Conservation (phyloP, 2,888 invertebrate genomes). For the Galeopsomyia nigrocyanea region DNA sequence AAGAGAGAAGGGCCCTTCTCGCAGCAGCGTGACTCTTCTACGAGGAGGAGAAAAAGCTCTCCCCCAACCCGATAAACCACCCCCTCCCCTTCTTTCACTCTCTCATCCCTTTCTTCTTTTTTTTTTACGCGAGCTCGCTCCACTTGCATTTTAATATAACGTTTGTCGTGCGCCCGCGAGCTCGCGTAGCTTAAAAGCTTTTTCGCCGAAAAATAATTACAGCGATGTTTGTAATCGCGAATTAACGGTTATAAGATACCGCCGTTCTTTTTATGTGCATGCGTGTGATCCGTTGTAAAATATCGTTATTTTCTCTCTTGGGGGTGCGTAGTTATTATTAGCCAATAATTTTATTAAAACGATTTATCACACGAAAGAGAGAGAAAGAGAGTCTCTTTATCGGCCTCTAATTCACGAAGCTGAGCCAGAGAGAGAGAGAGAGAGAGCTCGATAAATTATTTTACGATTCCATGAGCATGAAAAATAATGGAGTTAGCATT, state of each 20-base stretch:
- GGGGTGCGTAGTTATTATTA: not conserved
- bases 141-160: not conserved
- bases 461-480: conserved; percentile 29
- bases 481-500: conserved; percentile 42
- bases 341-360: not conserved
- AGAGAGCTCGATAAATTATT: conserved; percentile 41
- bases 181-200: not conserved
- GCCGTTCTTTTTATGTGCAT: not conserved
- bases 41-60: conserved; percentile 6
- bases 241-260: not conserved
- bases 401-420: conserved; percentile 17
- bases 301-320: not conserved
- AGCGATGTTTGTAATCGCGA: too few relatives aligned
- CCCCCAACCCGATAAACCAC: conserved; percentile 24
- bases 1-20: not conserved
- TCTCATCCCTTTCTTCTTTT: not conserved
- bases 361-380: conserved; percentile 5
- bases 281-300: too few relatives aligned
- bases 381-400: conserved; percentile 11
- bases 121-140: not conserved
- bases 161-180: not conserved
- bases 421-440: too few relatives aligned
- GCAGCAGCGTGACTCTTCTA: not conserved
- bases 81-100: conserved; percentile 12
- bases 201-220: too few relatives aligned